phyloP scores from a whole-genome alignment of 1,140 invertebrate genomes.

The Palaemon carinicauda region DNA sequence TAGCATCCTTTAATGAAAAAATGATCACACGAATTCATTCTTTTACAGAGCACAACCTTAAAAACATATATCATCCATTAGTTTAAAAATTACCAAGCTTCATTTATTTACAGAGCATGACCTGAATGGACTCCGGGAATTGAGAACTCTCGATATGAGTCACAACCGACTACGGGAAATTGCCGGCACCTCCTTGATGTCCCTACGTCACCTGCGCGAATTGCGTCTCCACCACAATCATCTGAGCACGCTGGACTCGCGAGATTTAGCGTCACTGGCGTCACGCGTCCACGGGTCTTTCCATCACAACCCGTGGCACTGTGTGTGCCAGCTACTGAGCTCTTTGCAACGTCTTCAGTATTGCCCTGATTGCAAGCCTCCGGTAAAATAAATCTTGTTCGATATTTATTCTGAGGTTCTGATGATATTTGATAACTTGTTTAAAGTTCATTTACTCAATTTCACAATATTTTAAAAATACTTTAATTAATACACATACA shows the following conservation, averaged over 20 bases:
- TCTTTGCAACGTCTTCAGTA: background rate
- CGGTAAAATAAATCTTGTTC: background rate
- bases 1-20: background rate
- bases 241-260: background rate
- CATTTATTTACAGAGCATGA: background rate
- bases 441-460: too few species aligned
- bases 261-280: background rate
- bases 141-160: background rate
- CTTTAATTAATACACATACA: too few species aligned
- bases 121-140: background rate
- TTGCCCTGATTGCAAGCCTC: conserved; percentile 14
- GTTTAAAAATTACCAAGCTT: too few species aligned
- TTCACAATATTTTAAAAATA: too few species aligned
- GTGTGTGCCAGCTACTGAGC: background rate
- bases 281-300: background rate
- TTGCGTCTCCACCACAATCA: conserved; percentile 29
- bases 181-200: background rate
- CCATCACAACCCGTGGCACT: conserved; percentile 34
- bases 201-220: conserved; percentile 13
- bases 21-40: too few species aligned
- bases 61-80: background rate
- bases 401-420: too few species aligned
- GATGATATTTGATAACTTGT: too few species aligned
- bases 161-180: conserved; percentile 14
- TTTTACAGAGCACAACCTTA: background rate